Evolutionary conservation across 2,888 invertebrate genomes (phyloP).

Genomic region (Nephrotoma guestfalica): DNA sequence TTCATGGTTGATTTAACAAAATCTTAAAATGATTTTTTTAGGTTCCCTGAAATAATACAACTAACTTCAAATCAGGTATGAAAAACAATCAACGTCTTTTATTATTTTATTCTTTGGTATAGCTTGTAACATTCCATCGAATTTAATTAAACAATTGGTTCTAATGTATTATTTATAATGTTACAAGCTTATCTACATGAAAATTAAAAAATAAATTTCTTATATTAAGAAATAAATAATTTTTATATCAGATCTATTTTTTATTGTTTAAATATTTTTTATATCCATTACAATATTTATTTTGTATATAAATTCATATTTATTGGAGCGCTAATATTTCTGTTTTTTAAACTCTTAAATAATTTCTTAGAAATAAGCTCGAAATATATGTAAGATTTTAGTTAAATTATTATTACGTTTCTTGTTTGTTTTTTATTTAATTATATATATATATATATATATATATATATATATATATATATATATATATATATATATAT

Average conservation of each 20-base stretch:
- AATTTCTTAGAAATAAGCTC: slow-evolving; percentile 4
- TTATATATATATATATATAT: neutral
- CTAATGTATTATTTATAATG: neutral
- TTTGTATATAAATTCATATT: neutral
- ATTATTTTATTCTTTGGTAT: neutral
- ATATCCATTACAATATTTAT: neutral
- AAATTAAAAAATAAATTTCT: neutral
- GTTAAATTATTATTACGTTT: neutral
- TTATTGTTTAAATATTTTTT: neutral
- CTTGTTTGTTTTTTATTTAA: neutral
- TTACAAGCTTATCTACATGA: neutral
- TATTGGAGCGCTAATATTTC: slow-evolving; percentile 6
- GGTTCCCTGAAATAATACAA: neutral
- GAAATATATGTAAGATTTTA: slow-evolving; percentile 2
- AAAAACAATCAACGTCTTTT: neutral
- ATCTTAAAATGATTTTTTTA: neutral
- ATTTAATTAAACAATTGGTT: neutral
- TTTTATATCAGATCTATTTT: slow-evolving; percentile 1
- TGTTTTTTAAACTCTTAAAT: neutral
- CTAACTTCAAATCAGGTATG: neutral
- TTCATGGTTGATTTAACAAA: neutral
- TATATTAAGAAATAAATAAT: neutral
- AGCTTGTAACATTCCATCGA: neutral
- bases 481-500: neutral
- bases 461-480: neutral